These are phyloP conservation scores for Diorhabda elongata DNA, from an alignment of 1,140 invertebrate species.

Conservation along the genomic window DNA sequence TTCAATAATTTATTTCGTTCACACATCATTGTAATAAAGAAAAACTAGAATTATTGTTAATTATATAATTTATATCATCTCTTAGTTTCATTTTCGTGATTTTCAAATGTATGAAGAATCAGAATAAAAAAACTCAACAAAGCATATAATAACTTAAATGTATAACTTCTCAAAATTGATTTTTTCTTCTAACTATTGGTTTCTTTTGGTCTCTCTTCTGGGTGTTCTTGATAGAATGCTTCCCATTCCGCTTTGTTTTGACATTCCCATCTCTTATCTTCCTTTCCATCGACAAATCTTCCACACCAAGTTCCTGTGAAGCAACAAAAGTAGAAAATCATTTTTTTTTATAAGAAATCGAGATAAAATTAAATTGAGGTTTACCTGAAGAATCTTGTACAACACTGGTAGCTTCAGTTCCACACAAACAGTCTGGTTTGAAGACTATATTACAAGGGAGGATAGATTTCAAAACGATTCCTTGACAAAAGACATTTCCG, in stretches of 20 bases:
- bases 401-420: conserved; percentile 8
- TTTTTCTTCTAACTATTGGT: background rate
- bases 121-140: too few relatives aligned
- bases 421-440: conserved; percentile 12
- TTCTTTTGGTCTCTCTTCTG: conserved; percentile 13
- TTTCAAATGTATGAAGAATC: too few relatives aligned
- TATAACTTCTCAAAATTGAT: too few relatives aligned
- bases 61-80: too few relatives aligned
- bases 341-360: background rate
- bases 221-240: conserved; percentile 10
- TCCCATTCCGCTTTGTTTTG: conserved; percentile 18
- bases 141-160: too few relatives aligned
- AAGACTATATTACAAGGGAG: conserved; percentile 14
- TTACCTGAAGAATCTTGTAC: conserved; percentile 17
- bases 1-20: background rate
- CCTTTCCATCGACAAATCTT: conserved; percentile 5
- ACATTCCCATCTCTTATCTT: conserved; percentile 17
- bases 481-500: conserved; percentile 9
- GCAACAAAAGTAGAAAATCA: background rate
- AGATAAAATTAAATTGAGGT: background rate
- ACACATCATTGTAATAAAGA: too few relatives aligned
- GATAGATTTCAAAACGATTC: conserved; percentile 15
- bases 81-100: too few relatives aligned
- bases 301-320: conserved; percentile 15
- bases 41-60: too few relatives aligned